Percentiles rank a stretch among this genome's conserved stretches.
Conservation (phyloP, 2,797 vertebrate species). For the Pygocentrus nattereri region DNA sequence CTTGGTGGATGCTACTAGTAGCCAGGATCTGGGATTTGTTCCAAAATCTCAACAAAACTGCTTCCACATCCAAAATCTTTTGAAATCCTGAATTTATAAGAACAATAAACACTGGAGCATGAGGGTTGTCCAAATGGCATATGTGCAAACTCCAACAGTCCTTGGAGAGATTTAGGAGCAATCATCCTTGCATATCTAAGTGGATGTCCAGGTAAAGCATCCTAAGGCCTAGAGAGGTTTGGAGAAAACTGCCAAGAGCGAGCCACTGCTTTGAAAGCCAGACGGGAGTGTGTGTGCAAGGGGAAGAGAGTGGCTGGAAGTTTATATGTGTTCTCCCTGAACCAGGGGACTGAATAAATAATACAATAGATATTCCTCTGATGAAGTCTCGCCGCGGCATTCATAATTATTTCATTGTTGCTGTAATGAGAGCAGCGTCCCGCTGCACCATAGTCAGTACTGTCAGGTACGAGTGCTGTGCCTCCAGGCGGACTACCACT, state of each 20-base stretch:
- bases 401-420: slow-evolving; percentile 87
- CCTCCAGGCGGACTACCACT: slow-evolving; percentile 55
- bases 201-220: slow-evolving; percentile 49
- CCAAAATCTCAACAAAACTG: slow-evolving; percentile 16
- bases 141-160: slow-evolving; percentile 44
- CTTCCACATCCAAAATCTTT: slow-evolving; percentile 11
- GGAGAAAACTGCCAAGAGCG: slow-evolving; percentile 30
- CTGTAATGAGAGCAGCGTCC: slow-evolving; percentile 82
- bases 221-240: slow-evolving; percentile 49
- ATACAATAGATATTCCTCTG: slow-evolving; percentile 86
- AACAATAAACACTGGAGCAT: slow-evolving; percentile 41
- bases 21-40: slow-evolving; percentile 36
- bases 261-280: slow-evolving; percentile 64
- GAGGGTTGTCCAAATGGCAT: slow-evolving; percentile 38
- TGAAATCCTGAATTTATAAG: slow-evolving; percentile 39
- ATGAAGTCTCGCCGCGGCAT: slow-evolving; percentile 80
- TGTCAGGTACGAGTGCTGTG: slow-evolving; percentile 66
- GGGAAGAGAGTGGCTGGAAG: slow-evolving; percentile 69
- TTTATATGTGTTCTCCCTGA: slow-evolving; percentile 84
- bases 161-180: slow-evolving; percentile 47
- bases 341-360: slow-evolving; percentile 86
- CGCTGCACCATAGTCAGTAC: slow-evolving; percentile 52
- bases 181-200: slow-evolving; percentile 47
- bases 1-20: slow-evolving; percentile 20
- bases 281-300: slow-evolving; percentile 62